Evolutionary conservation across 2,888 invertebrate genomes (phyloP).

Genomic region (Cryptocephalus primarius): DNA sequence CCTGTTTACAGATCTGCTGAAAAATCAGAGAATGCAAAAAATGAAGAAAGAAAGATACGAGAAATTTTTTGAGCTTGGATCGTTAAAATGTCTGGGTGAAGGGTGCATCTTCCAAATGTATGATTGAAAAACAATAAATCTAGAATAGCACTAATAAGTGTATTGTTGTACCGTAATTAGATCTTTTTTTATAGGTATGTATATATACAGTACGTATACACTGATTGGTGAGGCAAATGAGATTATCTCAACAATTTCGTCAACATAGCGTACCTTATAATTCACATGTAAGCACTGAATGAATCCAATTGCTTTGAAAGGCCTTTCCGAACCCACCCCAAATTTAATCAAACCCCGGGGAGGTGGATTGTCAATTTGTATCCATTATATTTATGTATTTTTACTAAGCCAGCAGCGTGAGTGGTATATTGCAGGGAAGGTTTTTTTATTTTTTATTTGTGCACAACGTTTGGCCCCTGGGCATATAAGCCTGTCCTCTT

Average conservation of each 20-base stretch:
- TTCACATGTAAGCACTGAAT: slow-evolving; percentile 3
- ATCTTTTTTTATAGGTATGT: no score
- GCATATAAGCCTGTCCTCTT: slow-evolving; percentile 28
- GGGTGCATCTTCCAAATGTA: no score
- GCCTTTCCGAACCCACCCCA: slow-evolving; percentile 10
- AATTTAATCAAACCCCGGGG: slow-evolving; percentile 33
- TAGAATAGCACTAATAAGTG: no score
- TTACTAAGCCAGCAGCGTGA: slow-evolving; percentile 29
- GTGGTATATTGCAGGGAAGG: slow-evolving; percentile 22
- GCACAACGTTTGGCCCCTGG: slow-evolving; percentile 28
- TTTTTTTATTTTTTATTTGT: slow-evolving; percentile 26
- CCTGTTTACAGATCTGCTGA: no score
- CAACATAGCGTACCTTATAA: slow-evolving; percentile 4
- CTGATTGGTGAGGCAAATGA: background rate
- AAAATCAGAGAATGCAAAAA: no score
- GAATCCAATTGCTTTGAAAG: slow-evolving; percentile 4
- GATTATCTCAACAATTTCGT: background rate
- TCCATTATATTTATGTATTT: slow-evolving; percentile 37
- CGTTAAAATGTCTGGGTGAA: no score
- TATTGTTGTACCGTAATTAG: no score
- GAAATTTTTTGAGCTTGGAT: no score
- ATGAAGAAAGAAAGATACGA: no score
- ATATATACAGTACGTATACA: no score
- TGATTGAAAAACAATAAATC: no score
- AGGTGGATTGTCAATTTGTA: slow-evolving; percentile 35